phyloP scores from a whole-genome alignment of 2,797 vertebrate genomes.

The Lithobates sylvaticus region DNA sequence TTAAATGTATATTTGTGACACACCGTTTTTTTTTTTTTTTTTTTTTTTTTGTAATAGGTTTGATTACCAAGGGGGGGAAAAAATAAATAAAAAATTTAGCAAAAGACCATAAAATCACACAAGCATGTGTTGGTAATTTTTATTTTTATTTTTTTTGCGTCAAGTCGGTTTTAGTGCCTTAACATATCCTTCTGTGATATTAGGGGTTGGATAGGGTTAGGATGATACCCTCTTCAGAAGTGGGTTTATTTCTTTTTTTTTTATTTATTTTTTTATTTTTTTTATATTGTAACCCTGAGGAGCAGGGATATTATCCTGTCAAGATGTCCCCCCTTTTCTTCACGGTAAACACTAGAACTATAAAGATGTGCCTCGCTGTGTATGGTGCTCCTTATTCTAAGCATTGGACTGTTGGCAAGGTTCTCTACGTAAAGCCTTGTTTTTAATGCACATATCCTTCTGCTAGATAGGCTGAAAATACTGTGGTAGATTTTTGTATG shows the following conservation, averaged over 20 bases:
- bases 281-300: too few species aligned
- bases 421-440: conserved; percentile 42
- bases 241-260: too few species aligned
- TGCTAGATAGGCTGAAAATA: conserved; percentile 55
- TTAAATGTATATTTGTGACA: conserved; percentile 6
- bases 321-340: conserved; percentile 17
- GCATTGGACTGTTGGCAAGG: conserved; percentile 53
- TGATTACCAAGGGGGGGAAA: background rate
- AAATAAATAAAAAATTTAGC: too few species aligned
- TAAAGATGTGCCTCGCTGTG: conserved; percentile 57
- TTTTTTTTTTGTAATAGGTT: background rate
- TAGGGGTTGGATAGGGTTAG: background rate
- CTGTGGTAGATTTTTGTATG: conserved; percentile 66
- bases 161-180: conserved; percentile 78
- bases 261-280: too few species aligned
- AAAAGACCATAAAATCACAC: background rate
- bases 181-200: conserved; percentile 53
- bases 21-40: too few species aligned
- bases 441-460: conserved; percentile 72
- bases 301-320: background rate
- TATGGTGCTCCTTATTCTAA: conserved; percentile 54
- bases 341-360: conserved; percentile 21
- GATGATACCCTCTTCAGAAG: background rate
- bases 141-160: conserved; percentile 58
- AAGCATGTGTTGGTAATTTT: background rate